Base-by-base conservation (phyloP, 2,797 vertebrate genomes). In the Phalloptychus januarius region DNA sequence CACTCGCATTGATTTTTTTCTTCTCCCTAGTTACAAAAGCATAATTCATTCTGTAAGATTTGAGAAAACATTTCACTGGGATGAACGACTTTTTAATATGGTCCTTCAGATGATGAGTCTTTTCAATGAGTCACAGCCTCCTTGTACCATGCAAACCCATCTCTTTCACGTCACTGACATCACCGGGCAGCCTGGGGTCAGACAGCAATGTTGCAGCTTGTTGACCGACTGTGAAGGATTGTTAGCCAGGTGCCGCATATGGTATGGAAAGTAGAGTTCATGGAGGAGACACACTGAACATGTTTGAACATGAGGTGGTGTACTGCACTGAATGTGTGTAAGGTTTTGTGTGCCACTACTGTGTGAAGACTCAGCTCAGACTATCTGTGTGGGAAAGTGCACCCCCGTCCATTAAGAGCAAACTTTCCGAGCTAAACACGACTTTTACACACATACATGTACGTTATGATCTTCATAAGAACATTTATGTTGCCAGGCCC, bases 371-470 rank as follows among this genome's bases (percentile, higher is more conserved):
- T 79, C 58, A 18, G 82, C 12, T 56, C 67, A 74, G 79, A 67
- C 81, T 92, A 92, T 83, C 90, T 92, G 85, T 77, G 91, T 46
- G 76, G 83, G 83, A 87, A 83, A 76, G 81, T 70, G 79, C 52
- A 84, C 36, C 56, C 67, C 76, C 78, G 79, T 80, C 87, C 85
- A 82, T 87, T 92, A 90, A 88, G 86, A 89, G 91, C 74, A 90
- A 92, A 94, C 86, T 75, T 85, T 77, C 85, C 91, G 89, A 92
- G 80, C 88, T 86, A 90, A 88, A 91, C 83, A 89, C 82, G 76
- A 71, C 80, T 80, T 67, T 31, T 5, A 58, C 83, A 80, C 79
- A 76, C 46, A 80, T 75, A 77, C 74, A 86, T 86, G 83, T 86
- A 86, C 74, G 76, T 56, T 58, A 73, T 56, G n/a, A 76, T 63